Evolutionary conservation across 2,888 invertebrate genomes (phyloP).

Genomic region (Caenorhabditis angaria): DNA sequence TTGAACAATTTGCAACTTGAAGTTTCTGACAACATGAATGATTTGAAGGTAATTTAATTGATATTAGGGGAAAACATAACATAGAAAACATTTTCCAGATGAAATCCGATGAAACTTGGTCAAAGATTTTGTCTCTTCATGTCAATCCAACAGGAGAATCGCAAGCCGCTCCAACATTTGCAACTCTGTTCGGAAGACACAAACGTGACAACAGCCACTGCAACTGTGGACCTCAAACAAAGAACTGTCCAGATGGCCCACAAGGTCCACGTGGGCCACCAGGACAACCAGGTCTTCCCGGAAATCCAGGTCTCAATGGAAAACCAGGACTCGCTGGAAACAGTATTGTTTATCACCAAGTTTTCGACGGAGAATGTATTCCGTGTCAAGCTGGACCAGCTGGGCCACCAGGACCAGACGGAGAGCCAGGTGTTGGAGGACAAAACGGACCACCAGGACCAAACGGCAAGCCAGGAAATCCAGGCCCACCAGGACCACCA

Average conservation of each 20-base stretch:
- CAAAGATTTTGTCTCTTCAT: constrained; percentile 35
- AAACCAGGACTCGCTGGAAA: constrained; percentile 40
- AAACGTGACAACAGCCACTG: constrained; percentile 47
- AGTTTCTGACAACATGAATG: constrained; percentile 34
- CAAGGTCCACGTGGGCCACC: constrained; percentile 41
- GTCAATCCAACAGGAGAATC: constrained; percentile 39
- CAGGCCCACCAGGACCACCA: constrained; percentile 49
- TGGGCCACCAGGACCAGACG: constrained; percentile 48
- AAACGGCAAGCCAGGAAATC: constrained; percentile 43
- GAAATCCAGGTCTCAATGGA: constrained; percentile 41
- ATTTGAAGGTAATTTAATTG: constrained; percentile 24
- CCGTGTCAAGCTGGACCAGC: constrained; percentile 43
- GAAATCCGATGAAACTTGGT: constrained; percentile 48
- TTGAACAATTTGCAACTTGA: constrained; percentile 38
- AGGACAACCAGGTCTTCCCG: constrained; percentile 38
- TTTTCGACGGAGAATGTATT: constrained; percentile 35
- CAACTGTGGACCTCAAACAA: constrained; percentile 40
- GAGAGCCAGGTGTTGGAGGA: constrained; percentile 43
- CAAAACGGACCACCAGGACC: constrained; percentile 47
- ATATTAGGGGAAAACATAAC: neutral
- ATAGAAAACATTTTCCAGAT: constrained; percentile 17
- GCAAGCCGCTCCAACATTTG: constrained; percentile 38
- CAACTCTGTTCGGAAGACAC: constrained; percentile 43
- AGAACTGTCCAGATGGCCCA: constrained; percentile 46
- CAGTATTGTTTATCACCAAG: constrained; percentile 17